Base-by-base conservation (phyloP, 2,113 vertebrate genomes). In the Nerophis ophidion region DNA sequence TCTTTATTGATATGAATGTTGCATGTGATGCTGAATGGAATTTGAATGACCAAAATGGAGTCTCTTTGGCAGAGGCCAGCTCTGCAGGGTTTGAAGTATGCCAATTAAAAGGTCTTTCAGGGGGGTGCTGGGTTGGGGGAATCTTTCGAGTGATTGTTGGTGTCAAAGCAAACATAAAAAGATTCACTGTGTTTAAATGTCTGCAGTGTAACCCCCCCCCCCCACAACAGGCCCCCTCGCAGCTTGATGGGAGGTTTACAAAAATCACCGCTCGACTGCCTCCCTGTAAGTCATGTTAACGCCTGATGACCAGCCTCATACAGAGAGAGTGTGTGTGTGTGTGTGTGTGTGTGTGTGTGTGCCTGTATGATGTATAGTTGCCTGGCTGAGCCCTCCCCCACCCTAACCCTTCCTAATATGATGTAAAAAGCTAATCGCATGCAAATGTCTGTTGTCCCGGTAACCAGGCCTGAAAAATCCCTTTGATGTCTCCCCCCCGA, bases 391-490 rank as follows among this genome's bases (percentile, higher is more conserved):
- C 68, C 77, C 73, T 66, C 79, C 72, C 79, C 69, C 84, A 72
- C 79, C 80, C 84, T 79, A 74, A 85, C 87, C 87, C 83, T 85
- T 83, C 87, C 89, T 90, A 90, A 91, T 90, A 90, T 90, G 88
- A 91, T 91, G 90, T 91, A 91, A 90, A 90, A 90, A 90, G 88
- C 89, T 91, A 91, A 91, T 91, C 89, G 86, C 89, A 91, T 91
- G 90, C 90, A 91, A 91, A 91, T 91, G 89, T 90, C 89, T 91
- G 90, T 91, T 90, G 90, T 91, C 90, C 89, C 89, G 90, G 90
- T 91, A 91, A 91, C 90, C 85, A 81, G 90, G 83, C 84, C 85
- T 87, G 84, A 91, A 91, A 91, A 90, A 91, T 91, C 89, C 89
- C 89, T 91, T 91, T 91, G 90, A 91, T 90, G 90, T 91, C 90